Percentiles rank a stretch among this genome's conserved stretches.
phyloP scores from a whole-genome alignment of 2,888 invertebrate species.

The Halictus ligatus region DNA sequence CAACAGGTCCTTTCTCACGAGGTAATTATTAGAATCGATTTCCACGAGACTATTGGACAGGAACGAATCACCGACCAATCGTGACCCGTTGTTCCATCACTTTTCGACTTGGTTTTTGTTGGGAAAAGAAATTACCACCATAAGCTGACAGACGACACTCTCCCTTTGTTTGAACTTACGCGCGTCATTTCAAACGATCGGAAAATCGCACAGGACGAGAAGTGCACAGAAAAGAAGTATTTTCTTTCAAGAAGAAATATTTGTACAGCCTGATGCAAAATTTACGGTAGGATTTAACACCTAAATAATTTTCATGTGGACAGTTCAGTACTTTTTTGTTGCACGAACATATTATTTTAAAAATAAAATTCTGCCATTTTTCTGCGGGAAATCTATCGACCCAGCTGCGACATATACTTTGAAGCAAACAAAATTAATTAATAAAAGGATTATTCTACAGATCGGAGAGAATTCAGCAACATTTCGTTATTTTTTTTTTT shows the following conservation, averaged over 20 bases:
- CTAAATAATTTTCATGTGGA: not conserved
- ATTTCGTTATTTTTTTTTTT: conserved; percentile 25
- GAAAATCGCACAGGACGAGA: not conserved
- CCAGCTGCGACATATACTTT: not conserved
- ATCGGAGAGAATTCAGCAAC: not conserved
- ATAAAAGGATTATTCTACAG: not conserved
- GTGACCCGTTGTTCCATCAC: not conserved
- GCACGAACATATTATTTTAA: not conserved
- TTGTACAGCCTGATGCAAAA: not conserved
- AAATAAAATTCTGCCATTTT: not conserved
- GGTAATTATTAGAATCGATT: conserved; percentile 12
- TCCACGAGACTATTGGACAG: conserved; percentile 48
- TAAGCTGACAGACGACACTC: not conserved
- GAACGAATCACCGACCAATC: conserved; percentile 46
- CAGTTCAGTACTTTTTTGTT: not conserved
- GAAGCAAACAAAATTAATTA: not conserved
- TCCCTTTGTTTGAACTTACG: conserved; percentile 37
- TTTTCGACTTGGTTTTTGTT: not conserved
- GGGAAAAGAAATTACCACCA: conserved; percentile 22
- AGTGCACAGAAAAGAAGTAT: not conserved
- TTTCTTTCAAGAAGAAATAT: not conserved
- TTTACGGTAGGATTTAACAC: not conserved
- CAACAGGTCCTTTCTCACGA: conserved; percentile 52
- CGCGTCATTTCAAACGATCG: conserved; percentile 38
- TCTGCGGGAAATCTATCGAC: not conserved